A percentile compares a stretch with the other conserved stretches of the same genome.
Conservation (phyloP, 2,113 vertebrate genomes). For the Sialia sialis region DNA sequence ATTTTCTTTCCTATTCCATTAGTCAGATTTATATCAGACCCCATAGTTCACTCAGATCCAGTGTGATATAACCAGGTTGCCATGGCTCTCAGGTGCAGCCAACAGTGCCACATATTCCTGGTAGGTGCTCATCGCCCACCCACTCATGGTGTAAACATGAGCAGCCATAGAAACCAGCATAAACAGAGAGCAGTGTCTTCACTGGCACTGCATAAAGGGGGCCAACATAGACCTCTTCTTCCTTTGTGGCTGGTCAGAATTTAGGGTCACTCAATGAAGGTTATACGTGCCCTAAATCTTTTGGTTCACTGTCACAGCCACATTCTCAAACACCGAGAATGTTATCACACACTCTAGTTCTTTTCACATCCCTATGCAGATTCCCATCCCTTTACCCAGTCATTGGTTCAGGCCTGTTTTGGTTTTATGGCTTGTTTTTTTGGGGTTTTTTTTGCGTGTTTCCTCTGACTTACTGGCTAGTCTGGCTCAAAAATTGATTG, state of each 20-base stretch:
- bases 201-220: neutral
- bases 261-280: neutral
- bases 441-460: neutral
- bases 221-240: neutral
- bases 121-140: too few species aligned
- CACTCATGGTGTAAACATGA: too few species aligned
- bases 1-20: neutral
- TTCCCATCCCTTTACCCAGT: neutral
- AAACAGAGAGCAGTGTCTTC: neutral
- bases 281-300: neutral
- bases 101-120: rapidly evolving
- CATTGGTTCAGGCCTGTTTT: neutral
- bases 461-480: neutral
- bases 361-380: neutral
- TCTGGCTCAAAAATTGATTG: neutral
- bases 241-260: neutral
- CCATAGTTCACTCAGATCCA: neutral
- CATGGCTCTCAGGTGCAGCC: neutral
- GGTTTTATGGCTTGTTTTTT: too few species aligned
- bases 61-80: neutral
- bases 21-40: neutral
- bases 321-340: neutral
- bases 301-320: neutral
- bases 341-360: neutral
- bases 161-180: neutral